These are phyloP conservation scores for Gnatocerus cornutus DNA, from an alignment of 2,888 invertebrate species.

Conservation along the genomic window DNA sequence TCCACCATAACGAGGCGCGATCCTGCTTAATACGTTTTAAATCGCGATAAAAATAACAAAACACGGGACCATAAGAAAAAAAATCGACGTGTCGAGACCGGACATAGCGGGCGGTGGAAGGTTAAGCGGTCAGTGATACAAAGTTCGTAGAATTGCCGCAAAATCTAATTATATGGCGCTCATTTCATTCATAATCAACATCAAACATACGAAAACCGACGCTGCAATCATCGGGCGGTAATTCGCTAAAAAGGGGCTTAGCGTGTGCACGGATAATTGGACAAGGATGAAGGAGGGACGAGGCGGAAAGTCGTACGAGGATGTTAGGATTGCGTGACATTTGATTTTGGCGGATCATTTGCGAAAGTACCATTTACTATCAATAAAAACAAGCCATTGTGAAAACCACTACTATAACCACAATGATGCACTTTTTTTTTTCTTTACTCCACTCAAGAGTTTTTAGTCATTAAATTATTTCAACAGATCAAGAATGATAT, in stretches of 20 bases:
- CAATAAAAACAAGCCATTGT: too few relatives aligned
- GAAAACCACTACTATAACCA: too few relatives aligned
- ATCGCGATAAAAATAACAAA: conserved; percentile 63
- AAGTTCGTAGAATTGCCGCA: conserved; percentile 67
- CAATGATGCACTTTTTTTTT: too few relatives aligned
- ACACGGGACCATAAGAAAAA: conserved; percentile 42
- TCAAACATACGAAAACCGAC: conserved; percentile 57
- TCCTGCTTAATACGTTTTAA: conserved; percentile 64
- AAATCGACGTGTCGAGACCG: conserved; percentile 53
- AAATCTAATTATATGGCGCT: conserved; percentile 68
- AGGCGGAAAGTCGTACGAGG: not conserved
- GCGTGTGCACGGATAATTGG: conserved; percentile 30
- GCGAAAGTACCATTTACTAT: not conserved
- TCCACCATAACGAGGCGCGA: conserved; percentile 58
- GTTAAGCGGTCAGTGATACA: conserved; percentile 68
- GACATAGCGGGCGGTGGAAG: conserved; percentile 65
- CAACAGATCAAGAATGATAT: too few relatives aligned
- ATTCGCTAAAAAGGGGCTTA: conserved; percentile 34
- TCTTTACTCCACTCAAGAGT: too few relatives aligned
- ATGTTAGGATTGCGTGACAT: not conserved
- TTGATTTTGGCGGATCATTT: not conserved
- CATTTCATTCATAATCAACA: conserved; percentile 64
- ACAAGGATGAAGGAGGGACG: not conserved
- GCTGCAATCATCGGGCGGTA: conserved; percentile 51
- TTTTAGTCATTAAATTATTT: too few relatives aligned